Percentiles rank a stretch among this genome's conserved stretches.
phyloP scores from a whole-genome alignment of 2,113 vertebrate genomes.

The Calidris pygmaea region DNA sequence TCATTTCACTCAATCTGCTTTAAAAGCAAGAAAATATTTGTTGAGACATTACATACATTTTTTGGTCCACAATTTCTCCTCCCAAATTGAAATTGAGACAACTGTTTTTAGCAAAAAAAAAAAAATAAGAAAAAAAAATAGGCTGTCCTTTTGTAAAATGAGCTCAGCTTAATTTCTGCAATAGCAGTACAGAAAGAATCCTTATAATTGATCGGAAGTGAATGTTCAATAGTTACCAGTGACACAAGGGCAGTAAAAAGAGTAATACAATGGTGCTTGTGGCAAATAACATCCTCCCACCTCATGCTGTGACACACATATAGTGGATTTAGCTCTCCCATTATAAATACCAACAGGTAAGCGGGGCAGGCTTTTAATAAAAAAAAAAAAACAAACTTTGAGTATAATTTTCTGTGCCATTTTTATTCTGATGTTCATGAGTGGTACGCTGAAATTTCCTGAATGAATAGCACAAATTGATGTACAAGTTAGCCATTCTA shows the following conservation, averaged over 20 bases:
- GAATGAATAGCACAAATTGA: background rate
- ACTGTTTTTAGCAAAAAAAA: background rate
- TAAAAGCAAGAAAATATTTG: background rate
- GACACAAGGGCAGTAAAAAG: background rate
- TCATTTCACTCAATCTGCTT: background rate
- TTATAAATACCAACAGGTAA: background rate
- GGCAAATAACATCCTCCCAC: background rate
- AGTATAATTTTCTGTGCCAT: background rate
- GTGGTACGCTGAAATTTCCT: background rate
- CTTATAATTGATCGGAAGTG: background rate
- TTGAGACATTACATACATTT: background rate
- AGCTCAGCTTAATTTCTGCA: background rate
- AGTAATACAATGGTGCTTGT: background rate
- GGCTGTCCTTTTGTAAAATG: background rate
- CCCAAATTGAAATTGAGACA: background rate
- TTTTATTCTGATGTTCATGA: background rate
- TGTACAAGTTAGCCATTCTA: background rate
- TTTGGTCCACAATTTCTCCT: background rate
- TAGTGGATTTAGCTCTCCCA: background rate
- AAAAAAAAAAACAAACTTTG: background rate
- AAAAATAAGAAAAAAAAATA: background rate
- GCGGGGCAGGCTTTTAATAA: background rate
- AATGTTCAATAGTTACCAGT: background rate
- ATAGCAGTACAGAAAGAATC: background rate
- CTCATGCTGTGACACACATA: rapidly evolving